Conservation (phyloP, 2,113 vertebrate genomes). For the Siniperca knerii region DNA sequence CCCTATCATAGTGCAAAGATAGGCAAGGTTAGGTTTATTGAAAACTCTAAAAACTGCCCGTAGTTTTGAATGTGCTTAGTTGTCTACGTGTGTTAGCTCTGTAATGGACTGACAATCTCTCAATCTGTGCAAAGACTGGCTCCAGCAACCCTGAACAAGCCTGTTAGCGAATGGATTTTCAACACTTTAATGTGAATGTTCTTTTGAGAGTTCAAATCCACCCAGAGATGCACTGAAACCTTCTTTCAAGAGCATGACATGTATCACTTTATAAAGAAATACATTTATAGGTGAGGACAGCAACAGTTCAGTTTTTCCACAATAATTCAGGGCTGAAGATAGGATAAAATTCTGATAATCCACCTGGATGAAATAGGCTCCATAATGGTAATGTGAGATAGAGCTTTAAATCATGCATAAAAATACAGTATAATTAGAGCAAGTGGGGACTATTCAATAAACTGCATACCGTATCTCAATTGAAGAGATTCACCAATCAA, state of each 20-base stretch:
- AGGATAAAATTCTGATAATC: too few relatives aligned
- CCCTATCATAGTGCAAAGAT: neutral
- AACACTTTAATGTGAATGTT: neutral
- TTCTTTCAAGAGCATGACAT: neutral
- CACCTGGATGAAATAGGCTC: too few relatives aligned
- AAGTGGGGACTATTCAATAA: neutral
- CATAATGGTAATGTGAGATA: too few relatives aligned
- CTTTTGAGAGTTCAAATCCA: neutral
- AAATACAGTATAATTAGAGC: neutral
- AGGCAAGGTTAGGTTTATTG: neutral
- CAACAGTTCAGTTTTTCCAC: neutral
- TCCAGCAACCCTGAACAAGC: neutral
- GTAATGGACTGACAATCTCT: neutral
- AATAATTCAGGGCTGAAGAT: too few relatives aligned
- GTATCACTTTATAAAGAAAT: neutral
- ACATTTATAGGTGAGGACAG: neutral
- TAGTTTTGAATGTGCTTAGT: neutral
- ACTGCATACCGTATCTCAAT: neutral
- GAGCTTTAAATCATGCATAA: neutral
- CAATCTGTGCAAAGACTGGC: neutral
- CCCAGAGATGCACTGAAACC: neutral
- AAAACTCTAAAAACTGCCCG: neutral
- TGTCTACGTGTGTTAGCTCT: neutral
- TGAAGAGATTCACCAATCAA: too few relatives aligned
- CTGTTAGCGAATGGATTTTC: too few relatives aligned